These are phyloP conservation scores for Urocyon cinereoargenteus DNA, from an alignment of 2,797 vertebrate genomes.

Conservation along the genomic window DNA sequence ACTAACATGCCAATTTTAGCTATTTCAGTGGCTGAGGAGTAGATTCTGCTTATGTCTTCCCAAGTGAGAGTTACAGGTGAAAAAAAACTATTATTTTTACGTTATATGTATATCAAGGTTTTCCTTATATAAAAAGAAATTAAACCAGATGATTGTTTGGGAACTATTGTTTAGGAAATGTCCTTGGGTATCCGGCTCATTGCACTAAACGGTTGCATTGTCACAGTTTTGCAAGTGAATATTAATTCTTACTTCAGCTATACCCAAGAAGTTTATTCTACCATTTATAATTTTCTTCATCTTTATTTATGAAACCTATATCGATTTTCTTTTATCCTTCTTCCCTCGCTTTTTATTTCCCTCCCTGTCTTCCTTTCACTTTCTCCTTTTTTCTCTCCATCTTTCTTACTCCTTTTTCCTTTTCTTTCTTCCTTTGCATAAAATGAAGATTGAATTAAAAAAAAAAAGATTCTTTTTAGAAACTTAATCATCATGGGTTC, in stretches of 20 bases:
- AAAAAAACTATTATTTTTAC: slow-evolving; percentile 31
- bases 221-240: not conserved
- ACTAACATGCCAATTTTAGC: slow-evolving; percentile 29
- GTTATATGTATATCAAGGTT: not conserved
- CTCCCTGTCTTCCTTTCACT: not conserved
- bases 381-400: slow-evolving; percentile 10
- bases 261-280: not conserved
- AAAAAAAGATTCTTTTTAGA: not conserved
- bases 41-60: not conserved
- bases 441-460: not conserved
- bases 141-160: not conserved
- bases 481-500: not conserved
- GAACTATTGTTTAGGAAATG: not conserved
- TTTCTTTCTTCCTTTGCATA: not conserved
- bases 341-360: not conserved
- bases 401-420: not conserved
- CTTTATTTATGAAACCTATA: not conserved
- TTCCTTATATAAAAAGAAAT: slow-evolving; percentile 59
- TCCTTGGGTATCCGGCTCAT: not conserved
- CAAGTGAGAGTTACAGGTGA: slow-evolving; percentile 28
- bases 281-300: not conserved
- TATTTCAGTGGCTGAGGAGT: not conserved
- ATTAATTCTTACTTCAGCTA: not conserved
- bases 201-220: not conserved
- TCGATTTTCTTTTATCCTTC: not conserved